phyloP scores from a whole-genome alignment of 2,888 invertebrate species.

The Nymphalis c-album region DNA sequence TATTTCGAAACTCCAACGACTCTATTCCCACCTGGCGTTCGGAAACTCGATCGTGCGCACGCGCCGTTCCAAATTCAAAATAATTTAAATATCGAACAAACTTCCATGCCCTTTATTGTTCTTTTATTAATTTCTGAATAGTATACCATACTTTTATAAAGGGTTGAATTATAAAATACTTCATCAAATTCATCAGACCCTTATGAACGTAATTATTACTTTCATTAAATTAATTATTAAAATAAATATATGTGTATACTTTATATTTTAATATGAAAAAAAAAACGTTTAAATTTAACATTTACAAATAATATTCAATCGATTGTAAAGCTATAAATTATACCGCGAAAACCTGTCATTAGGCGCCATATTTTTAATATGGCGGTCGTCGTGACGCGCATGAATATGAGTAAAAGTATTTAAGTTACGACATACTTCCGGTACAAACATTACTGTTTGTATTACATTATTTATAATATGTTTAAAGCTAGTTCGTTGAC shows the following conservation, averaged over 20 bases:
- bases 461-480: conserved; percentile 27
- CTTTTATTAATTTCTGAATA: conserved; percentile 44
- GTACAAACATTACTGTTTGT: conserved; percentile 33
- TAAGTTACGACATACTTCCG: conserved; percentile 36
- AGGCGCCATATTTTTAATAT: conserved; percentile 36
- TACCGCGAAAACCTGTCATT: conserved; percentile 35
- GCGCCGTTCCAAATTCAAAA: conserved; percentile 50
- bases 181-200: neutral
- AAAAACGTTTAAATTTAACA: neutral
- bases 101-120: conserved; percentile 46
- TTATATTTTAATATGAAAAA: neutral
- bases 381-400: conserved; percentile 31
- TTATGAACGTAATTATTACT: neutral
- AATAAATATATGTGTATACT: no score
- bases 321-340: conserved; percentile 24
- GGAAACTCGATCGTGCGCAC: conserved; percentile 51
- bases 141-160: conserved; percentile 12
- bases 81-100: conserved; percentile 48
- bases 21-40: conserved; percentile 47
- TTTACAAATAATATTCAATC: conserved; percentile 19
- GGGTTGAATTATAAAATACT: neutral
- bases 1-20: conserved; percentile 32
- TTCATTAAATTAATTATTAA: neutral
- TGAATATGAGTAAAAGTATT: conserved; percentile 19
- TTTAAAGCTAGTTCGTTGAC: conserved; percentile 18